Evolutionary conservation across 2,888 invertebrate species (phyloP).

Genomic region (Caenorhabditis angaria): DNA sequence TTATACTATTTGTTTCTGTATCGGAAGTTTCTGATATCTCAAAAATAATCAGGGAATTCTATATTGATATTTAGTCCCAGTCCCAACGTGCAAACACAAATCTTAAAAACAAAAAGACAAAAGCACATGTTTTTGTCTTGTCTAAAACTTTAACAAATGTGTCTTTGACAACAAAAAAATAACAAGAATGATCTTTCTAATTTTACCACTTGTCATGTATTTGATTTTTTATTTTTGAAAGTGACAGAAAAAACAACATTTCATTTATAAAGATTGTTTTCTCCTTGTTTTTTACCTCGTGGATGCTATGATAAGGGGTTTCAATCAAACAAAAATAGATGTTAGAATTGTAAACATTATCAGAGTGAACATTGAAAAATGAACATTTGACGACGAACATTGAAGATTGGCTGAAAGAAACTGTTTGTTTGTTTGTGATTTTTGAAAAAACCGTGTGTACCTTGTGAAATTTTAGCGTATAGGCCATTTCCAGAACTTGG

Average conservation of each 20-base stretch:
- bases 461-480: conserved; percentile 27
- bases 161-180: conserved; percentile 12
- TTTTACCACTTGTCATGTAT: conserved; percentile 1
- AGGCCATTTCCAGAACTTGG: conserved; percentile 21
- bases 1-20: neutral
- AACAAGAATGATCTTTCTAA: conserved; percentile 8
- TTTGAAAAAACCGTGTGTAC: conserved; percentile 16
- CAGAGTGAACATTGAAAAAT: neutral
- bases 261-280: neutral
- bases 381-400: conserved; percentile 24
- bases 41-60: neutral
- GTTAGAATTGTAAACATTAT: neutral
- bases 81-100: neutral
- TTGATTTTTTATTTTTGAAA: neutral
- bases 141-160: conserved; percentile 23
- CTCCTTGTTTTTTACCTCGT: neutral
- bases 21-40: too few species aligned
- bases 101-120: conserved; percentile 30
- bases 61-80: neutral
- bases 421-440: too few species aligned
- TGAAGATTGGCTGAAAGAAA: conserved; percentile 33
- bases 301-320: neutral
- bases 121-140: conserved; percentile 24
- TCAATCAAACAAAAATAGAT: neutral
- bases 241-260: neutral